Evolutionary conservation across 1,140 invertebrate genomes (phyloP).

Genomic region (Drosophila grimshawi): DNA sequence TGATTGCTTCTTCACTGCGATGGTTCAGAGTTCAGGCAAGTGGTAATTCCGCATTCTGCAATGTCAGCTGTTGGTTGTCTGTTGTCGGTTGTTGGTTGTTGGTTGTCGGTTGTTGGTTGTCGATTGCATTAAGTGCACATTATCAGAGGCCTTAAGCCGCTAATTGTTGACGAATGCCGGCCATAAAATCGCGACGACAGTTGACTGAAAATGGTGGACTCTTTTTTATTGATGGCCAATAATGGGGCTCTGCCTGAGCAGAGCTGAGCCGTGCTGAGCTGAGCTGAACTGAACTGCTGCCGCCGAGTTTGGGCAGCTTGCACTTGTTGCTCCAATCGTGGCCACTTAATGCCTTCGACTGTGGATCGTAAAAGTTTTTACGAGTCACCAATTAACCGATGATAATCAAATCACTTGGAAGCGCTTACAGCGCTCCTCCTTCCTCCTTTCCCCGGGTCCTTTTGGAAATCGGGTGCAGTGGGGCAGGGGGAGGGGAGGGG

Average conservation of each 20-base stretch:
- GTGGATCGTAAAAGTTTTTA: slow-evolving; percentile 79
- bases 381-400: slow-evolving; percentile 82
- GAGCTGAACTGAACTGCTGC: not conserved
- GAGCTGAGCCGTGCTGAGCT: not conserved
- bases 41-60: slow-evolving; percentile 8
- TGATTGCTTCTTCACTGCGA: not conserved
- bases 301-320: slow-evolving; percentile 4
- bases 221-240: slow-evolving; percentile 45
- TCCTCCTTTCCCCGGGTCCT: not conserved
- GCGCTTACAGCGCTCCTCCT: slow-evolving; percentile 3
- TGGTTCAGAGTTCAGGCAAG: slow-evolving; percentile 15
- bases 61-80: not conserved
- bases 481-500: not conserved
- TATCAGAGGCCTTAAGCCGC: slow-evolving; percentile 43
- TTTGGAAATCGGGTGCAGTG: not conserved
- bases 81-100: no score
- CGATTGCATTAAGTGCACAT: slow-evolving; percentile 37
- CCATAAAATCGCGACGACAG: slow-evolving; percentile 48
- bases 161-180: slow-evolving; percentile 57
- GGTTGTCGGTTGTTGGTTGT: no score
- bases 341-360: slow-evolving; percentile 40
- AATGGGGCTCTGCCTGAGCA: not conserved
- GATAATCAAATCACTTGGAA: slow-evolving; percentile 80
- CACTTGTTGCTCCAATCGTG: slow-evolving; percentile 55
- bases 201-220: slow-evolving; percentile 49